A percentile compares a stretch with the other conserved stretches of the same genome.
phyloP scores from a whole-genome alignment of 2,797 vertebrate species.

The Agapornis canus region DNA sequence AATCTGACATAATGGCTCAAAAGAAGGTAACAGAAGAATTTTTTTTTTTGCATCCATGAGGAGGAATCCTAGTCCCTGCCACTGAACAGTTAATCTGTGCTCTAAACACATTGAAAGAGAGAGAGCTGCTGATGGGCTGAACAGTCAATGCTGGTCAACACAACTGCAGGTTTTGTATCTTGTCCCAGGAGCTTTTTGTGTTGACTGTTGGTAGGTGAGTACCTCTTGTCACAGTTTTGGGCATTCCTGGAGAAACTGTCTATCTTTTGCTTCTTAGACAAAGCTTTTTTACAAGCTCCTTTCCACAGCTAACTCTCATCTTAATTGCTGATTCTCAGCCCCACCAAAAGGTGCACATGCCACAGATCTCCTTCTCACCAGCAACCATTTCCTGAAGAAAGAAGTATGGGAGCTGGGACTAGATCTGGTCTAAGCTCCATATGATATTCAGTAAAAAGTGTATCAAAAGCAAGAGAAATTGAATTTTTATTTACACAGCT shows the following conservation, averaged over 20 bases:
- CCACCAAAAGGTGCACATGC: background rate
- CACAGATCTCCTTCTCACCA: background rate
- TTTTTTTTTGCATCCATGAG: background rate
- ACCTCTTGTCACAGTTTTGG: background rate
- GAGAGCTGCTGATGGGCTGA: background rate
- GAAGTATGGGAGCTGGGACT: background rate
- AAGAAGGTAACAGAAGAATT: background rate
- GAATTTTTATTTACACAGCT: background rate
- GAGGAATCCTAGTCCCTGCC: no score
- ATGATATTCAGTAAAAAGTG: background rate
- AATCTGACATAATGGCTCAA: background rate
- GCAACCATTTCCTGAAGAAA: background rate
- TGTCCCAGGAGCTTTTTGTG: background rate
- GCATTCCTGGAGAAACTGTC: background rate
- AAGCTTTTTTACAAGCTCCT: background rate
- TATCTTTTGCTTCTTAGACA: background rate
- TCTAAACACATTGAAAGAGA: background rate
- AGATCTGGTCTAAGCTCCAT: background rate
- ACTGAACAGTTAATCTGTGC: background rate
- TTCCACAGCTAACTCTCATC: rapidly evolving
- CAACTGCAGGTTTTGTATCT: background rate
- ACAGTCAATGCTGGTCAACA: background rate
- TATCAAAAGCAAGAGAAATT: background rate
- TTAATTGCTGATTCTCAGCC: background rate
- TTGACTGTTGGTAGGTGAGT: background rate